A percentile compares a stretch with the other conserved stretches of the same genome.
These are phyloP conservation scores for Lasioglossum leucozonium DNA, from an alignment of 2,888 invertebrate species.

Conservation along the genomic window DNA sequence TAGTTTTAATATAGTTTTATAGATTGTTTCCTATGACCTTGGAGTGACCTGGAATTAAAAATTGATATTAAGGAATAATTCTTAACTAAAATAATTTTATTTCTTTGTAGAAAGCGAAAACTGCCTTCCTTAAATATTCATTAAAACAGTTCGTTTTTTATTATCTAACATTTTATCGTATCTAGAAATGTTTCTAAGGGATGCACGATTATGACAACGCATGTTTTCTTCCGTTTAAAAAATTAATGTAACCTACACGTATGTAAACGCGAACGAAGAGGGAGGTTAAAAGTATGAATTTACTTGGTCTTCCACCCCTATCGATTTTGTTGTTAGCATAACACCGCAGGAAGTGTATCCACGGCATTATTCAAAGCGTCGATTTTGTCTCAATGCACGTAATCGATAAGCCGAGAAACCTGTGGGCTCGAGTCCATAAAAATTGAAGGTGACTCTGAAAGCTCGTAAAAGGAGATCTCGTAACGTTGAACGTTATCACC, in stretches of 20 bases:
- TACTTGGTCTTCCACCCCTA: not conserved
- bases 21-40: no score
- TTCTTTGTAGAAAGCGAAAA: no score
- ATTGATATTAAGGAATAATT: no score
- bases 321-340: not conserved
- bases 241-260: not conserved
- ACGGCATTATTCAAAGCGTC: not conserved
- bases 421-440: not conserved
- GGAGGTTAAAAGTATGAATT: no score
- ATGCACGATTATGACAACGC: not conserved
- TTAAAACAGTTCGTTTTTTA: not conserved
- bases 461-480: conserved; percentile 16
- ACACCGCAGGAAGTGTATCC: not conserved
- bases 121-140: not conserved
- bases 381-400: not conserved
- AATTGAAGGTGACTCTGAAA: conserved; percentile 12
- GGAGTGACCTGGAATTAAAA: not conserved
- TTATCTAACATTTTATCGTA: not conserved
- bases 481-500: not conserved
- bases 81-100: no score
- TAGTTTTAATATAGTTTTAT: no score
- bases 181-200: not conserved
- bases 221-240: not conserved
- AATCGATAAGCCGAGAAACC: conserved; percentile 10
- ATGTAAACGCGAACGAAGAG: no score